These are phyloP conservation scores for Hyposoter dolosus DNA, from an alignment of 2,888 invertebrate species.

Conservation along the genomic window DNA sequence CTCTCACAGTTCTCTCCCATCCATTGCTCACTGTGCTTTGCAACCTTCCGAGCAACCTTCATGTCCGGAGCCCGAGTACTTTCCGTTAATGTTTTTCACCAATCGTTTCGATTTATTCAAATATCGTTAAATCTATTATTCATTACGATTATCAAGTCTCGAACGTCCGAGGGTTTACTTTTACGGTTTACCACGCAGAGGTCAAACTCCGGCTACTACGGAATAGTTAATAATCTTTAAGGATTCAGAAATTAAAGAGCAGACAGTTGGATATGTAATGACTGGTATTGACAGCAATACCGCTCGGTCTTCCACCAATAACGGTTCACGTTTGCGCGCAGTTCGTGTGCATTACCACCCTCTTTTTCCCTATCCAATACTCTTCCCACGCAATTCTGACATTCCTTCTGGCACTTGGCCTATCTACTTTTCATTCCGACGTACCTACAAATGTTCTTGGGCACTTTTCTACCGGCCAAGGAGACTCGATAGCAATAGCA, in stretches of 20 bases:
- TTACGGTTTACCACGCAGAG: neutral
- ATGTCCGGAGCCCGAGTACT: neutral
- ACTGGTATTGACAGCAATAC: conserved; percentile 56
- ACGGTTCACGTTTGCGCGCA: conserved; percentile 55
- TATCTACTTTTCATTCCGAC: conserved; percentile 60
- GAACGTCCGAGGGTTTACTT: neutral
- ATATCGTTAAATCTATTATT: neutral
- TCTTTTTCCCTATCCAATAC: conserved; percentile 52
- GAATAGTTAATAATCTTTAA: conserved; percentile 12
- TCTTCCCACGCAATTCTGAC: conserved; percentile 76
- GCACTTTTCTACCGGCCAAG: conserved; percentile 34
- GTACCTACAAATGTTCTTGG: conserved; percentile 33
- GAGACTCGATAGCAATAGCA: conserved; percentile 5
- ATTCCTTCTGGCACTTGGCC: conserved; percentile 71
- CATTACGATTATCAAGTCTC: neutral
- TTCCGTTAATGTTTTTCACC: conserved; percentile 4
- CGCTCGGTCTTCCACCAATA: conserved; percentile 58
- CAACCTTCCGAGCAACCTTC: conserved; percentile 32
- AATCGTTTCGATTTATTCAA: no score
- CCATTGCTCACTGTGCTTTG: conserved; percentile 40
- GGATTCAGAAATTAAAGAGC: conserved; percentile 32
- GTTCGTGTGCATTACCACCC: conserved; percentile 38
- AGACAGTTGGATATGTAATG: conserved; percentile 53
- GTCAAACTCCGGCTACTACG: conserved; percentile 19
- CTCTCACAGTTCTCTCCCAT: conserved; percentile 52